Conservation (phyloP, 1,140 invertebrate species). For the Aporrectodea caliginosa region DNA sequence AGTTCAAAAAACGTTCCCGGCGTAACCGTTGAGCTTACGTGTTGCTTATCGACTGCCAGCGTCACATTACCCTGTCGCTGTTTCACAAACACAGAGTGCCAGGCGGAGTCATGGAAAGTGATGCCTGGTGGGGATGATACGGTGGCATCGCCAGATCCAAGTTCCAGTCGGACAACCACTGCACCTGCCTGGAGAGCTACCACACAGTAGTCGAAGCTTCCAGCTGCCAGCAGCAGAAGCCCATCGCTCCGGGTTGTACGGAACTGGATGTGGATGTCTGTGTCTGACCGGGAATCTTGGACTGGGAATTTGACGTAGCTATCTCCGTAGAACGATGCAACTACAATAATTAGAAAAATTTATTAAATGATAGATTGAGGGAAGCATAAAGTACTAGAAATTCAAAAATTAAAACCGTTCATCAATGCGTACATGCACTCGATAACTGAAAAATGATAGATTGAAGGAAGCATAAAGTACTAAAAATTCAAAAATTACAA, state of each 20-base stretch:
- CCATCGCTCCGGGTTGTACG: constrained; percentile 74
- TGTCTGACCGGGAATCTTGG: constrained; percentile 82
- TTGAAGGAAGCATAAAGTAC: too few relatives aligned
- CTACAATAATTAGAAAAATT: constrained; percentile 55
- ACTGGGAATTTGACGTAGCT: constrained; percentile 85
- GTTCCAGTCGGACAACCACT: constrained; percentile 75
- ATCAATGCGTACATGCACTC: too few relatives aligned
- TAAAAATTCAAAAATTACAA: too few relatives aligned
- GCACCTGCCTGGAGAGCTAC: constrained; percentile 70
- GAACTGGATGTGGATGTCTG: constrained; percentile 83
- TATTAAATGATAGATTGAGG: too few relatives aligned
- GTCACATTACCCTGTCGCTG: constrained; percentile 77
- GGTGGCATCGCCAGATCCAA: constrained; percentile 80
- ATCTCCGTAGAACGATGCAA: constrained; percentile 92
- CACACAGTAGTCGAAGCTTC: constrained; percentile 87
- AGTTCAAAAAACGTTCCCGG: constrained; percentile 80
- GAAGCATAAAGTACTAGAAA: too few relatives aligned
- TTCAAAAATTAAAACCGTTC: too few relatives aligned
- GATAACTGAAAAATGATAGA: too few relatives aligned
- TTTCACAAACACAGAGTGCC: constrained; percentile 82
- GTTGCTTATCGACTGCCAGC: constrained; percentile 71
- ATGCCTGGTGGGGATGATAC: constrained; percentile 65
- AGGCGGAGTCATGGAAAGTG: constrained; percentile 79
- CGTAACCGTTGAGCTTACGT: constrained; percentile 66
- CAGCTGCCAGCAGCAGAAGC: constrained; percentile 82